Base-by-base conservation (phyloP, 2,888 invertebrate genomes). In the Willowsia nigromaculata region DNA sequence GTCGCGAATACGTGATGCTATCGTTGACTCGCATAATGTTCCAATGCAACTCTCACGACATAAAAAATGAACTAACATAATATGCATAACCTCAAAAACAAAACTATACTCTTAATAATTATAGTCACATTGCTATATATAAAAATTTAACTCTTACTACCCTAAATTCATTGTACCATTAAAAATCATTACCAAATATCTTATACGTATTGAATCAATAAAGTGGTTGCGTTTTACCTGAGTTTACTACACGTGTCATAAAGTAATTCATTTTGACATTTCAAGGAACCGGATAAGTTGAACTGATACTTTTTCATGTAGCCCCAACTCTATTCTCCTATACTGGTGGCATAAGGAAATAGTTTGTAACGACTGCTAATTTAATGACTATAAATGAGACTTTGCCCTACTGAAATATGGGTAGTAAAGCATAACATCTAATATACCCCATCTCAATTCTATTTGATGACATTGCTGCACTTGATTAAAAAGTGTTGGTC, bases 221-320 rank as follows among this genome's bases (percentile, higher is more conserved):
- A 71, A 71, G 9, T 40, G 40, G 22, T 68, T 37, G 15, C 62
- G 6, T 65, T 65, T 33, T 65, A 65, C 62, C 62, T 65, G 62
- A 65, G 15, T 59, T 53, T 53, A 18, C 4, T 53, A n/a, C 9
- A 37, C 37, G 37, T 37, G 37, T 37, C 4, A 4, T 37, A 37
- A 37, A 37, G 37, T 9, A 37, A 37, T 37, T 37, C 37, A 37
- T 37, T 37, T n/a, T n/a, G n/a, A n/a, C 37, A 37, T 6, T 37
- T 37, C 37, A 37, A 9, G n/a, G n/a, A n/a, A n/a, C n/a, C n/a
- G n/a, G n/a, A n/a, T n/a, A n/a, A n/a, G n/a, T n/a, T n/a, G n/a
- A n/a, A n/a, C n/a, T n/a, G n/a, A n/a, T n/a, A n/a, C n/a, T n/a
- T n/a, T n/a, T n/a, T n/a, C n/a, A n/a, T n/a, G n/a, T n/a, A n/a